Evolutionary conservation across 1,140 invertebrate genomes (phyloP), one percentile per base, ranked within the genome.

Genomic region (Uloborus diversus): DNA sequence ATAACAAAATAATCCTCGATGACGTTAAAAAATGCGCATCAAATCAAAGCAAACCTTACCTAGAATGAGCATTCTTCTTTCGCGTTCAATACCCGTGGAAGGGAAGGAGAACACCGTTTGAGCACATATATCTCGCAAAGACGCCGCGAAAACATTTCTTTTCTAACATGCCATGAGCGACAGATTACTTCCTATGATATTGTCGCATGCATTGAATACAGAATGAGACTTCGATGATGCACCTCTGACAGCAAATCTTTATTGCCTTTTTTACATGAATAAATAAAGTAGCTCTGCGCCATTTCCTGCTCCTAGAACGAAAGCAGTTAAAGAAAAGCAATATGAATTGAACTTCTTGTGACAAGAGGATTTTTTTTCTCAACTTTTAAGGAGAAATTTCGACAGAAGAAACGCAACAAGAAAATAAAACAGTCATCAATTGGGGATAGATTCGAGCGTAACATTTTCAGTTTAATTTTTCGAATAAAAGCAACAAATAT

Each of bases 111-210:
- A 28, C 28, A 51, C 49, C 33, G 32, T 69, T 66, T n/a, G n/a
- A n/a, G 64, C 37, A 49, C 42, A 70, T 70, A 17, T 28, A 73
- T 73, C 61, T 73, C 35, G 49, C 51, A 23, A 53, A 68, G 68
- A 57, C 14, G 51, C 23, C 32, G 37, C 42, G 17, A 64, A 27
- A 9, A 27, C 23, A 20, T 25, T 64, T 64, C 51, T 47, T 75
- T 49, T 75, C n/a, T 57, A 23, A 51, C 61, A 51, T 64, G 37
- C 71, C 37, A 53, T 25, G 37, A 33, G 71, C 59, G 57, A 64
- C 71, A 75, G 71, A 75, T 75, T 75, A 75, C 59, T 75, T 75
- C 71, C 71, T 64, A 37, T 75, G 57, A 75, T 75, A 64, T 75
- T 75, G 71, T 75, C 71, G 28, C 71, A 28, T 35, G 71, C 71